phyloP scores from a whole-genome alignment of 2,113 vertebrate genomes.

The Zapus hudsonius region DNA sequence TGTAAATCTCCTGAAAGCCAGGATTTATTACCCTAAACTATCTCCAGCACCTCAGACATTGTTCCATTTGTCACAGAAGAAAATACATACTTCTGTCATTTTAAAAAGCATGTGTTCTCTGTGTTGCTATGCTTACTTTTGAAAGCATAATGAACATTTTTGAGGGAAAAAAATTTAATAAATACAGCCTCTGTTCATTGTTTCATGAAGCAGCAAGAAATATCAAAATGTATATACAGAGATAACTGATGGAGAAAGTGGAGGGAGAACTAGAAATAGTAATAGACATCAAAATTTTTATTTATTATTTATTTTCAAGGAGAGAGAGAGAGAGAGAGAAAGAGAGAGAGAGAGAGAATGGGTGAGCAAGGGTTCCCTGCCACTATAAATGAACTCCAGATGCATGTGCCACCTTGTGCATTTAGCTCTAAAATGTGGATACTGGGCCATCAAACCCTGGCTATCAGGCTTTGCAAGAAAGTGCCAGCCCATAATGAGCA shows the following conservation, averaged over 20 bases:
- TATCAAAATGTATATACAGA: background rate
- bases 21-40: background rate
- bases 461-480: no score
- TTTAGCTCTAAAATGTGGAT: no score
- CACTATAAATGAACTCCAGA: no score
- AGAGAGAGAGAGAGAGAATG: no score
- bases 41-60: background rate
- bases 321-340: no score
- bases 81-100: background rate
- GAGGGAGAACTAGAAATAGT: background rate
- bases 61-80: background rate
- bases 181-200: background rate
- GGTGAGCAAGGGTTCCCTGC: no score
- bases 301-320: no score
- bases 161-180: conserved; percentile 19
- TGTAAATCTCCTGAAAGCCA: background rate
- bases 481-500: no score
- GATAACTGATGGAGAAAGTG: background rate
- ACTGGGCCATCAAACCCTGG: no score
- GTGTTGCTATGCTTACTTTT: background rate
- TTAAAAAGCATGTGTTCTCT: background rate
- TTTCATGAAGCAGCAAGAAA: conserved; percentile 13
- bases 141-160: conserved; percentile 30
- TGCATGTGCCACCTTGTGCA: no score
- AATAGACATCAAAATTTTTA: background rate